phyloP scores from a whole-genome alignment of 2,797 vertebrate species.

The Avahi laniger region DNA sequence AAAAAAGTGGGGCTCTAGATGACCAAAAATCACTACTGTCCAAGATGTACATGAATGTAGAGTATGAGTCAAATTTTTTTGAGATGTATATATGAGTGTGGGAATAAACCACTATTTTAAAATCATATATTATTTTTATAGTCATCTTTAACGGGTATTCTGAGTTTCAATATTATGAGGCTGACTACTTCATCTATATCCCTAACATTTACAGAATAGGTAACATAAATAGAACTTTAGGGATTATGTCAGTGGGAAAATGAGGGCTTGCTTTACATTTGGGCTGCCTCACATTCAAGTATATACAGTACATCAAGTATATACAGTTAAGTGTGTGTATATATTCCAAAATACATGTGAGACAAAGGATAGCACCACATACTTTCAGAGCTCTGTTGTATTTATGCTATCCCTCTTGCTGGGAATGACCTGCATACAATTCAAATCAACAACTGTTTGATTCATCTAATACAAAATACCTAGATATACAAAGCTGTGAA shows the following conservation, averaged over 20 bases:
- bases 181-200: background rate
- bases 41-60: background rate
- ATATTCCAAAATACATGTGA: background rate
- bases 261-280: background rate
- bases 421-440: background rate
- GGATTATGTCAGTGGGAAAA: background rate
- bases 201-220: background rate
- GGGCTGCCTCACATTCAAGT: background rate
- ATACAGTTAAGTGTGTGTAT: background rate
- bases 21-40: background rate
- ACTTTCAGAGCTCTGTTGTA: background rate
- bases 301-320: background rate
- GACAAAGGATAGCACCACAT: background rate
- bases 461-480: background rate
- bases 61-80: background rate
- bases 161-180: background rate
- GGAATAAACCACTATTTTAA: background rate
- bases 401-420: background rate
- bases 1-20: background rate
- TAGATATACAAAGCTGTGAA: background rate
- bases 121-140: background rate
- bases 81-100: background rate
- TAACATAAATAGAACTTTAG: background rate
- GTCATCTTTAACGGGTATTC: background rate
- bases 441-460: background rate